Conservation (phyloP, 2,888 invertebrate genomes). For the Molorchus minor region DNA sequence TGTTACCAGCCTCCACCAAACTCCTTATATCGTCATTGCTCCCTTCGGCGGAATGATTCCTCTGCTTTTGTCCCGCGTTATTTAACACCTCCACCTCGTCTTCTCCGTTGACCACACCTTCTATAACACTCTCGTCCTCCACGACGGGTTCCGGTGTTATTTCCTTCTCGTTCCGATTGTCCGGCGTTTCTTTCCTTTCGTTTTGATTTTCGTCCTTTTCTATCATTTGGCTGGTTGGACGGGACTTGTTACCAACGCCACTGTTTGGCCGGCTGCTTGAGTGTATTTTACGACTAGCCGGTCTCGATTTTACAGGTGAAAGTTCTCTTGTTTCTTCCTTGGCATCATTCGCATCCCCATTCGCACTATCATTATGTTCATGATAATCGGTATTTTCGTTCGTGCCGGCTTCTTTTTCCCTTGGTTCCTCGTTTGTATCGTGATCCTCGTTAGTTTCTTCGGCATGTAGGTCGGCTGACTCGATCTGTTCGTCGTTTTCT, state of each 20-base stretch:
- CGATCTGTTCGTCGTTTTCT: slow-evolving; percentile 16
- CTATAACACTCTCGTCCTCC: slow-evolving; percentile 58
- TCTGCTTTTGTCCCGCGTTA: slow-evolving; percentile 64
- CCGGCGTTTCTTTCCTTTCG: slow-evolving; percentile 20
- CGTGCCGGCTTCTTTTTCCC: no score
- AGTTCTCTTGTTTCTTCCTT: no score
- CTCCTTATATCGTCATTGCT: slow-evolving; percentile 69
- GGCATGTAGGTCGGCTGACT: slow-evolving; percentile 7
- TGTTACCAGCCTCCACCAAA: slow-evolving; percentile 78
- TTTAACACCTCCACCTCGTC: slow-evolving; percentile 62
- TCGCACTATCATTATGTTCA: no score
- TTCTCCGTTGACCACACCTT: slow-evolving; percentile 61
- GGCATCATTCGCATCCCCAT: no score
- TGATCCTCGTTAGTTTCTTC: slow-evolving; percentile 1
- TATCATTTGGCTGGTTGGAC: slow-evolving; percentile 21
- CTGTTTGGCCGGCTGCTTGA: slow-evolving; percentile 33
- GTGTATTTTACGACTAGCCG: slow-evolving; percentile 27
- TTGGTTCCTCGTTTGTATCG: slow-evolving; percentile 5
- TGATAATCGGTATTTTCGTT: no score
- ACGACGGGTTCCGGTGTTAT: slow-evolving; percentile 34
- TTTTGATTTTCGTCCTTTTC: slow-evolving; percentile 17
- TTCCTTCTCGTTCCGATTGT: slow-evolving; percentile 19
- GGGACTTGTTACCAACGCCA: slow-evolving; percentile 24
- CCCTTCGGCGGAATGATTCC: slow-evolving; percentile 67
- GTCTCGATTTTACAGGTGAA: slow-evolving; percentile 26